Evolutionary conservation across 2,888 invertebrate species (phyloP), one percentile per base, ranked within the genome.

Genomic region (Thera britannica): DNA sequence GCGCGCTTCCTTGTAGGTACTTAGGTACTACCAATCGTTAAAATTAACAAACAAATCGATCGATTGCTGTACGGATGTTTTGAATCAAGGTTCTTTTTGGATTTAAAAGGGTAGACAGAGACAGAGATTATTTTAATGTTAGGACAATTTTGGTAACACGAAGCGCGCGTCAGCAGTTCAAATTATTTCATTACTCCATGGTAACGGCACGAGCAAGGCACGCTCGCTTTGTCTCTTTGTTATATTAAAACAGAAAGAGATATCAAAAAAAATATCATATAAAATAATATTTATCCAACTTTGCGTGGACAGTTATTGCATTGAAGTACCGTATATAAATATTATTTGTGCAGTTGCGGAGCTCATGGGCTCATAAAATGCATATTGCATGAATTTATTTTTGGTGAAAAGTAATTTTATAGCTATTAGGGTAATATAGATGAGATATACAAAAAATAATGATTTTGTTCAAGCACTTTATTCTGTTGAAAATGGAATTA

Each of bases 201-300:
- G 4, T 35, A 52, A 59, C 63, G 59, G 44, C 58, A 52, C 56
- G 49, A 62, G 46, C 66, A 69, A 59, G 44, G 58, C 49, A 59
- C 58, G 66, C 64, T 67, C 61, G 67, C 67, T 71, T 67, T 73
- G 63, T 73, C 61, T 67, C 67, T 70, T 72, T 71, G 69, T 74
- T 72, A 58, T 75, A 71, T 76, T 69, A 75, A 65, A 71, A 68
- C 70, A 64, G 62, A 64, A 71, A 69, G 38, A 65, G 69, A 68
- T 75, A 72, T 72, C 61, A 57, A 46, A 57, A 38, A 67, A 68
- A 64, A 48, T 41, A 58, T 36, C 59, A 60, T 71, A 64, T 62
- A 56, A 56, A 59, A 71, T 36, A 56, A 46, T 55, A 62, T 63
- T 65, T 58, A 57, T 59, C 44, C 36, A 41, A 60, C 49, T 60